Evolutionary conservation across 2,888 invertebrate genomes (phyloP), one percentile per base, ranked within the genome.

Genomic region (Diachrysia chrysitis): DNA sequence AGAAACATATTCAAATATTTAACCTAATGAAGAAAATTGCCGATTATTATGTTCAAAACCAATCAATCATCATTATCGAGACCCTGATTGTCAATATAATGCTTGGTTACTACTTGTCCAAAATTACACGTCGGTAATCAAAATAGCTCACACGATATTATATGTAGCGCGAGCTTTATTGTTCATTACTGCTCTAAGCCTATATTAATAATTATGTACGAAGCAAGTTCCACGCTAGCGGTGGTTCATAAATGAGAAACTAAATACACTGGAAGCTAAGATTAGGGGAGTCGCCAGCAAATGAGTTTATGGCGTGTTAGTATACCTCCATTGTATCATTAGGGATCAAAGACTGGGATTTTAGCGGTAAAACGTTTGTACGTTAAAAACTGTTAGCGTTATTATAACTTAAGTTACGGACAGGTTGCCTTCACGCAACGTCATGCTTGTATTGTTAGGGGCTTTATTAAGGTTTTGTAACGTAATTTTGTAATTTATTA

Each of bases 221-320:
- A 73, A 76, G 71, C 65, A 82, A 88, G 86, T 85, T 87, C 86
- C 87, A 87, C 85, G 87, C 87, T 72, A 88, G 73, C 84, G 80
- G 83, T 82, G 83, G 81, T 86, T 83, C 85, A 85, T 87, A 92
- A 91, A 91, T 90, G 91, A 87, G 91, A 90, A 90, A 92, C 90
- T 92, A 92, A 93, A 92, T 90, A 90, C 88, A 85, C 81, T 84
- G 83, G 81, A 85, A 88, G 87, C 85, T 82, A 88, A 90, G 90
- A 91, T 92, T 92, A 89, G 87, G 86, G n/a, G 86, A 85, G 84
- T 85, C 86, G 81, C 85, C 86, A 80, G 85, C 85, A 92, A 94
- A 94, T 93, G 92, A 92, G 91, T 89, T 92, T 92, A 92, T 93
- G 78, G 93, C 93, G 93, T 93, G 93, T 88, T 90, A 87, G 85